Percentiles rank a stretch among this genome's conserved stretches.
phyloP scores from a whole-genome alignment of 1,140 invertebrate genomes.

The Aphidius gifuensis region DNA sequence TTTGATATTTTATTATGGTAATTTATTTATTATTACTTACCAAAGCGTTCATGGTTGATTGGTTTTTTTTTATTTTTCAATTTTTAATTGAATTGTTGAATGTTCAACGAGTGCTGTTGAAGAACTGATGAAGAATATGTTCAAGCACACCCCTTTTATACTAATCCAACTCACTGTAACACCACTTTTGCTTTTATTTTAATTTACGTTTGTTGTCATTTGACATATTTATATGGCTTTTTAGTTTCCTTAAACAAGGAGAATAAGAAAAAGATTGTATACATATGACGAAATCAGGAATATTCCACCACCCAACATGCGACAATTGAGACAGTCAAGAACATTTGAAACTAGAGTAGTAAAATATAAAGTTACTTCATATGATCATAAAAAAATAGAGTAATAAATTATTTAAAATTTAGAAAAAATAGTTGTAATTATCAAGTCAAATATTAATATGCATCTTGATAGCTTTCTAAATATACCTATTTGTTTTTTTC shows the following conservation, averaged over 20 bases:
- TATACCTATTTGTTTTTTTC: too few relatives aligned
- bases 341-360: too few relatives aligned
- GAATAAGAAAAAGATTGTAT: not conserved
- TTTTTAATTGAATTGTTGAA: not conserved
- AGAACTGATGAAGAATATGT: constrained; percentile 39
- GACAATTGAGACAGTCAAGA: too few relatives aligned
- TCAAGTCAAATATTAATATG: too few relatives aligned
- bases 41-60: constrained; percentile 43
- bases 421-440: too few relatives aligned
- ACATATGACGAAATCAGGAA: constrained; percentile 2
- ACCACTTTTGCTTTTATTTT: constrained; percentile 32
- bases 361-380: too few relatives aligned
- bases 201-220: constrained; percentile 22
- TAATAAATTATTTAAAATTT: too few relatives aligned
- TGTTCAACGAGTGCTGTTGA: constrained; percentile 26
- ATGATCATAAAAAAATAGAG: not conserved
- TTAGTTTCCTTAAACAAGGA: constrained; percentile 1
- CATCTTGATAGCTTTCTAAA: too few relatives aligned
- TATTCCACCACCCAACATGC: not conserved
- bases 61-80: not conserved
- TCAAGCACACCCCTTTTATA: constrained; percentile 46
- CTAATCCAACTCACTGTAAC: constrained; percentile 12
- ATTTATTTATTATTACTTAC: constrained; percentile 35
- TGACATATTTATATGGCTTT: not conserved
- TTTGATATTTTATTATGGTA: constrained; percentile 7